Evolutionary conservation across 2,113 vertebrate genomes (phyloP).

Genomic region (Grallaria varia): DNA sequence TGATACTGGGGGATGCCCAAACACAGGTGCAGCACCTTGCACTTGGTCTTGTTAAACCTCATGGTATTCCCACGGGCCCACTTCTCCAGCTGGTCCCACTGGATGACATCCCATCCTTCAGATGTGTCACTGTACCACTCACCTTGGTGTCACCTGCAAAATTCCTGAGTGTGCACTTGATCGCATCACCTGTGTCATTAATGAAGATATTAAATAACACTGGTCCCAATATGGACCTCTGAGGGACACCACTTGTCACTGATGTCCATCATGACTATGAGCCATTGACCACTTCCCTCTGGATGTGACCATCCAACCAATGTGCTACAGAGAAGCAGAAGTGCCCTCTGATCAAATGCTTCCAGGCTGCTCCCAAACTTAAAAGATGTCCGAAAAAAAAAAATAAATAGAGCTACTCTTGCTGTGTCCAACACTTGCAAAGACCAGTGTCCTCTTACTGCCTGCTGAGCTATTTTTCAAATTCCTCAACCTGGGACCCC

Average conservation of each 20-base stretch:
- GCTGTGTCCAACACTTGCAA: background rate
- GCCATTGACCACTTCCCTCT: background rate
- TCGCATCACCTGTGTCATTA: rapidly evolving
- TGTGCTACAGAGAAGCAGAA: background rate
- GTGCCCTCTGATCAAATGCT: background rate
- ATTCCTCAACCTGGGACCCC: background rate
- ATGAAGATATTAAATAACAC: background rate
- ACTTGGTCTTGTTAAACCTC: background rate
- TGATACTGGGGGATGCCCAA: background rate
- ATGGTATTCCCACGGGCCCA: background rate
- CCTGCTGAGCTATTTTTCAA: background rate
- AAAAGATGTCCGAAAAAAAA: background rate
- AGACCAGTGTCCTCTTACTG: background rate
- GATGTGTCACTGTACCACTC: background rate
- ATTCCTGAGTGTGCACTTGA: background rate
- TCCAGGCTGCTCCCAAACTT: background rate
- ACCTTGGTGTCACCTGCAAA: background rate
- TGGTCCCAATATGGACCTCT: background rate
- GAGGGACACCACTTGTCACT: background rate
- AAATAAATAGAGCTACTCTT: background rate
- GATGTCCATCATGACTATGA: background rate
- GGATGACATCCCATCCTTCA: background rate
- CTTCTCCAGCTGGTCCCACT: background rate
- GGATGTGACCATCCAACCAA: background rate
- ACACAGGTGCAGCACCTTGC: background rate